These are phyloP conservation scores for Anoplophora glabripennis DNA, from an alignment of 1,140 invertebrate species.

Conservation along the genomic window DNA sequence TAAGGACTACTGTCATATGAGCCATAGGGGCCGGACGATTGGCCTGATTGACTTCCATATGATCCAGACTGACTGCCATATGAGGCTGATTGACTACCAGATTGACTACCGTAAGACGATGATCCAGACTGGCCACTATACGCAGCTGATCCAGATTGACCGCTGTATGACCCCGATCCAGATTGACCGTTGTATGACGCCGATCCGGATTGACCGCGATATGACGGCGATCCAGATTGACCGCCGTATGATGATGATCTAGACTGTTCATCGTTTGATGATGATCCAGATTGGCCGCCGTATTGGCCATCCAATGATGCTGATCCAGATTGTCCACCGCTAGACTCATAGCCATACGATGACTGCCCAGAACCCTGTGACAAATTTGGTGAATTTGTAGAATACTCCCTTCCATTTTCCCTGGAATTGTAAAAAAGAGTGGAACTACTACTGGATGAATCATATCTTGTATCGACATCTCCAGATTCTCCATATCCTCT, in stretches of 20 bases:
- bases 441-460: too few relatives aligned
- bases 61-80: not conserved
- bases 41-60: slow-evolving; percentile 4
- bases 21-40: slow-evolving; percentile 4
- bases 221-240: not conserved
- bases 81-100: not conserved
- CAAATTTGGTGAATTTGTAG: too few relatives aligned
- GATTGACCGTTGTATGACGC: not conserved
- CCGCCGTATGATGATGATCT: not conserved
- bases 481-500: not conserved
- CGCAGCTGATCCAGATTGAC: not conserved
- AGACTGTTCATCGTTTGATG: not conserved
- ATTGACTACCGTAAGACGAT: slow-evolving; percentile 1
- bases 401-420: not conserved
- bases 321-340: not conserved
- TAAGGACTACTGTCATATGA: slow-evolving; percentile 29
- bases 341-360: too few relatives aligned
- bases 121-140: not conserved
- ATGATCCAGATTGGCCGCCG: not conserved
- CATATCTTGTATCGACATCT: not conserved
- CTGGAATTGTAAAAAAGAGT: not conserved
- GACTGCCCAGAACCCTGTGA: too few relatives aligned
- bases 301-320: not conserved
- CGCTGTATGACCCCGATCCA: not conserved
- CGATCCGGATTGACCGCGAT: not conserved